Base-by-base conservation (phyloP, 2,797 vertebrate species). In the Macropodus opercularis region DNA sequence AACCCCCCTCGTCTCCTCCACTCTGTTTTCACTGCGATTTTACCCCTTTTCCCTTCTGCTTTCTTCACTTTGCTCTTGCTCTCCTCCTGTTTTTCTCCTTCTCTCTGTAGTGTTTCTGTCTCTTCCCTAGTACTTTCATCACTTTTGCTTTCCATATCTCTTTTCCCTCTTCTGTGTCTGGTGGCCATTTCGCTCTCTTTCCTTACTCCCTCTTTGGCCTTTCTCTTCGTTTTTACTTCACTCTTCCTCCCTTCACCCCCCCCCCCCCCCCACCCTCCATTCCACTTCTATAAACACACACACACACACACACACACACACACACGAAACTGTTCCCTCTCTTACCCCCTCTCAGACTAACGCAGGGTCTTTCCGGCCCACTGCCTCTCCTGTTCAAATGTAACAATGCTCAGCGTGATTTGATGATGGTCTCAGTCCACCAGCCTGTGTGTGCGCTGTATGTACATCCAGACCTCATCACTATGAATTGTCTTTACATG, bases 371-470 rank as follows among this genome's bases (percentile, higher is more conserved):
- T 91, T 89, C 87, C 77, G 31, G 79, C 69, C 83, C 85, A 84
- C 79, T 88, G 86, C 66, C 69, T 88, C 69, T 80, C 73, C 84
- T 78, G 77, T 82, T 88, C 83, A 85, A 89, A 87, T 88, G 87
- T 87, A 91, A 90, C 88, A 89, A 88, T 89, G 84, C 85, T 87
- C 89, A 74, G 70, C 52, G 86, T 90, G 88, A 90, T 92, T 92
- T 91, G 85, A 90, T 87, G 85, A 89, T 88, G 87, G 84, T 83
- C 84, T 80, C 83, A 87, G 80, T 86, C 87, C 85, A 86, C 79
- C 24, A 32, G 63, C 43, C 62, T 75, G 29, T 55, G 50, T 55
- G 42, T 58, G 36, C 42, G 56, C 58, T 42, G 34, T 18, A 50
- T 76, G 36, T 60, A 42, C 32, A 44, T 42, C n/a, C 24, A 56